Base-by-base conservation (phyloP, 2,888 invertebrate genomes). In the Eledone cirrhosa region DNA sequence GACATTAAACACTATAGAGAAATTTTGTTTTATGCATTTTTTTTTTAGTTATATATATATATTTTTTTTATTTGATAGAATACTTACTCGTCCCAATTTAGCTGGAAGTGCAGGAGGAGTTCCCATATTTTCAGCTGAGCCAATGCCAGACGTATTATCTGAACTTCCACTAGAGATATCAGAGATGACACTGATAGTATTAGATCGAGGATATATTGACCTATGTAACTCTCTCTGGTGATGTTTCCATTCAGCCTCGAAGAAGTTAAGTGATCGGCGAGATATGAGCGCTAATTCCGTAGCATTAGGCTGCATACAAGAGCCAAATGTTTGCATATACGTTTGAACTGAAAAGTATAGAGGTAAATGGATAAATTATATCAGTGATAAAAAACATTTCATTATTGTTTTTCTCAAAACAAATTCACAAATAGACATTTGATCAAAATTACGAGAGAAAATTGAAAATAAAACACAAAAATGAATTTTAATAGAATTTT, bases 241-340 rank as follows among this genome's bases (percentile, higher is more conserved):
- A 80, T 92, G 92, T 81, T 92, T 92, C 92, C 92, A 92, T 86
- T 93, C 92, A 4, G 92, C 91, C 87, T 93, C 93, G 86, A 93
- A 92, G 80, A 92, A 91, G 84, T 94, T 94, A 89, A 94, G 95
- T 8, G 95, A 94, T 90, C 97, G 96, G 87, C 97, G 94, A 5
- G 97, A 97, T 91, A 96, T 96, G 77, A 96, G 93, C 91, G 96
- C 93, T 91, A 95, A 94, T 87, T 96, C 96, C 29, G 81, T 77
- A 72, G 94, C 93, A 80, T 88, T 90, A 7, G 92, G 91, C 88
- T 96, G 95, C 14, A 86, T 86, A 92, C 96, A 96, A 91, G 95
- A 95, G 31, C 96, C 95, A 88, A 96, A 95, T 94, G 97, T 96
- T 92, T 97, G 96, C 97, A 97, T 97, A 91, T 97, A 97, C 83